Evolutionary conservation across 2,888 invertebrate genomes (phyloP), one percentile per base, ranked within the genome.

Genomic region (Drosophila koepferae): DNA sequence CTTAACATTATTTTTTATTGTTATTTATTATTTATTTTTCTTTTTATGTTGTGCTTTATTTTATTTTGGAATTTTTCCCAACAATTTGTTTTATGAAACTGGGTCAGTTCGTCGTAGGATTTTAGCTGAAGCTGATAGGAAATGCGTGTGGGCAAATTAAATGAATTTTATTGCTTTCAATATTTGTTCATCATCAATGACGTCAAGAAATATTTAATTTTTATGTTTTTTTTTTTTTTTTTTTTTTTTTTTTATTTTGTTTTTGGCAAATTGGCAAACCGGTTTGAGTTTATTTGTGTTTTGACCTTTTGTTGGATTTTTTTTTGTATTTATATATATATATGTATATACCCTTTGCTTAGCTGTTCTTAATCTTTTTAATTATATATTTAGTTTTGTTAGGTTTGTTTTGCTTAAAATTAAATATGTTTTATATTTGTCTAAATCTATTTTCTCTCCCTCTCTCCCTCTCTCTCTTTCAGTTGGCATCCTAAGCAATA

Each of bases 401-500:
- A 14, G 9, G 28, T 31, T 28, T 41, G 41, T 23, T 23, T 60
- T 46, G 46, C 46, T 16, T 7, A 46, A 23, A 14, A 46, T 46
- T 43, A 43, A 9, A 9, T 41, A 9, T 18, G 18, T 10, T 18
- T 43, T 40, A 40, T 40, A 16, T 56, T 59, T 56, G 23, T 82
- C 61, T 75, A 63, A 63, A 51, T 58, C 55, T 63, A 20, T 53
- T 44, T 67, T 66, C 8, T 64, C 66, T 66, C 31, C 70, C 41
- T 61, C 58, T 69, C 59, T 74, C 65, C 5, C 28, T 28, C 28
- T 28, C 28, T 28, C 28, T 28, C 38, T 90, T 82, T 80, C 72
- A 90, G 74, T 72, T 68, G 63, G 63, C 71, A 63, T 80, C 63
- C 71, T 48, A 61, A 74, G 82, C 72, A 82, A 82, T 69, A 86